Conservation (phyloP, 2,113 vertebrate species). For the Zingel zingel region DNA sequence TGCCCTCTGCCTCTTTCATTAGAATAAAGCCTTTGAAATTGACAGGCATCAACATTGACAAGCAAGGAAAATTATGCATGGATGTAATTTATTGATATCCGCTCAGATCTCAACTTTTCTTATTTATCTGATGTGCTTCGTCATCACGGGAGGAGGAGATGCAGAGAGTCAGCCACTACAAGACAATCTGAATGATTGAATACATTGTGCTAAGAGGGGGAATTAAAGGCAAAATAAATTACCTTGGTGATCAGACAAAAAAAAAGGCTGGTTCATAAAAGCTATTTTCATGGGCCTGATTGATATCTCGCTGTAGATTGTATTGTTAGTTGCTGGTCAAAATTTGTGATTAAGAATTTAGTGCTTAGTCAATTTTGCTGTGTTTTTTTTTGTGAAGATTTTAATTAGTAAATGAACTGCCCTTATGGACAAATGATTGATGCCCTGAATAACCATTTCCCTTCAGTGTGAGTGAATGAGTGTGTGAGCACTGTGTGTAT, state of each 20-base stretch:
- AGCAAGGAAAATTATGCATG: constrained; percentile 73
- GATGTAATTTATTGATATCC: constrained; percentile 77
- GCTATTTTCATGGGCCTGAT: constrained; percentile 73
- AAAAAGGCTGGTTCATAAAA: constrained; percentile 57
- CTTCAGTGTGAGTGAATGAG: constrained; percentile 67
- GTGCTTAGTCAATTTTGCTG: constrained; percentile 89
- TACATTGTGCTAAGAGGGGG: constrained; percentile 51
- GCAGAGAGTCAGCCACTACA: constrained; percentile 31
- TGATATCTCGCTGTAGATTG: constrained; percentile 83
- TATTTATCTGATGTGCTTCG: constrained; percentile 48
- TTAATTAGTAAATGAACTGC: constrained; percentile 97
- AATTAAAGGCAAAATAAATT: constrained; percentile 73
- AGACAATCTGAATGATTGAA: constrained; percentile 74
- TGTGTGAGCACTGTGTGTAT: constrained; percentile 61
- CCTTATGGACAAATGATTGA: constrained; percentile 91
- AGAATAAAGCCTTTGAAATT: constrained; percentile 78
- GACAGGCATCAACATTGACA: constrained; percentile 75
- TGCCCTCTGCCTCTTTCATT: constrained; percentile 77
- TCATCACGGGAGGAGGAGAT: constrained; percentile 46
- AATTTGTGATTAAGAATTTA: constrained; percentile 90
- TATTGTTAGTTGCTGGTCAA: constrained; percentile 78
- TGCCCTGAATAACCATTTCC: constrained; percentile 85
- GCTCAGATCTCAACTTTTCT: constrained; percentile 64
- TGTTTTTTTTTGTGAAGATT: constrained; percentile 85
- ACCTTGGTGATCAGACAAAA: constrained; percentile 62